These are phyloP conservation scores for Altica lythri DNA, from an alignment of 2,888 invertebrate species.

Conservation along the genomic window DNA sequence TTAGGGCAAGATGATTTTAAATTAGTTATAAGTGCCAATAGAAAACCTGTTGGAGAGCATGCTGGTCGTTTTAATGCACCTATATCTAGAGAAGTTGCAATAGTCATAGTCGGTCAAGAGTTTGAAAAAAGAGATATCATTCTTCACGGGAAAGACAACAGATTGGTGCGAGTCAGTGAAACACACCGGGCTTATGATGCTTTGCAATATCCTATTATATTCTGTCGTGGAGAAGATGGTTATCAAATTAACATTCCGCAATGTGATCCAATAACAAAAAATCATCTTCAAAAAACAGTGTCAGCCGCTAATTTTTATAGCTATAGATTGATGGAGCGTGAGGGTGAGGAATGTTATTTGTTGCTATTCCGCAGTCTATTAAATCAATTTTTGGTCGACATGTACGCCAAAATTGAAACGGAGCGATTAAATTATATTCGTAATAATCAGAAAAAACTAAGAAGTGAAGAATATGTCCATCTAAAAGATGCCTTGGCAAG, in stretches of 20 bases:
- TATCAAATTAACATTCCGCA: conserved; percentile 15
- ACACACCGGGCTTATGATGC: conserved; percentile 48
- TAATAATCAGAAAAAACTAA: conserved; percentile 45
- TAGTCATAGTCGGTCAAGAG: conserved; percentile 19
- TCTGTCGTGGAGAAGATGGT: conserved; percentile 40
- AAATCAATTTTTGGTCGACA: conserved; percentile 48
- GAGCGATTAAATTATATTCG: conserved; percentile 46
- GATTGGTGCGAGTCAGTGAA: conserved; percentile 34
- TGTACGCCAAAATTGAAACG: conserved; percentile 53
- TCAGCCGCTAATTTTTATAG: conserved; percentile 13
- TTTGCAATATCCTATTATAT: conserved; percentile 48
- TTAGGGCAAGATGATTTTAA: conserved; percentile 43
- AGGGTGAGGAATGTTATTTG: conserved; percentile 41
- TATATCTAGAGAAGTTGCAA: conserved; percentile 51
- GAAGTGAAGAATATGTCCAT: conserved; percentile 51
- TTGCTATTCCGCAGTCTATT: conserved; percentile 43
- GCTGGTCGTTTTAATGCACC: conserved; percentile 49
- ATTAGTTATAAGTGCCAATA: conserved; percentile 50
- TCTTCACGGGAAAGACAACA: conserved; percentile 1
- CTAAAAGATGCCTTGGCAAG: conserved; percentile 46
- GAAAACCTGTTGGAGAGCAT: conserved; percentile 46
- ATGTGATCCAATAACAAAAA: conserved; percentile 12
- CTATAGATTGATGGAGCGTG: conserved; percentile 21
- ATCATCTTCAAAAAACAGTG: conserved; percentile 13
- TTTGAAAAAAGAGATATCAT: conserved; percentile 9